Conservation (phyloP, 2,888 invertebrate species). For the Xanthia togata region DNA sequence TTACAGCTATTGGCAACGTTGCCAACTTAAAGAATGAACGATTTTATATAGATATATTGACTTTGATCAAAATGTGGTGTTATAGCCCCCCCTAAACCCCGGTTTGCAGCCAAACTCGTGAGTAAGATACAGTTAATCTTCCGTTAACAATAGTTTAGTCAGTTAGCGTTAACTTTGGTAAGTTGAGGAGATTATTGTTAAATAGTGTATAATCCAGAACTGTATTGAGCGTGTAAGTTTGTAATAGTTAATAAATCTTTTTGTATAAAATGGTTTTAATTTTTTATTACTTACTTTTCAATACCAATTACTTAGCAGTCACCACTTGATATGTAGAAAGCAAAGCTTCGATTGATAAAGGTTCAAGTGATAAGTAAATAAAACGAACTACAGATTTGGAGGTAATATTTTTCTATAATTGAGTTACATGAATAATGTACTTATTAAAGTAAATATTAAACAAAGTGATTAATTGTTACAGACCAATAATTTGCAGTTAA, state of each 20-base stretch:
- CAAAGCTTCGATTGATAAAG: neutral
- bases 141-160: constrained; percentile 28
- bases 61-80: constrained; percentile 14
- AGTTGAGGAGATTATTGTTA: constrained; percentile 64
- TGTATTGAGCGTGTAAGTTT: constrained; percentile 66
- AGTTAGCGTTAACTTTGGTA: constrained; percentile 14
- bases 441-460: neutral
- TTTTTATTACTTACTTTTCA: neutral
- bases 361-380: constrained; percentile 2
- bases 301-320: neutral
- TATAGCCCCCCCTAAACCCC: neutral
- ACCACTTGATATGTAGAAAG: too few species aligned
- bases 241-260: constrained; percentile 66
- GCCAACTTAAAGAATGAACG: too few species aligned
- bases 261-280: constrained; percentile 55
- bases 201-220: constrained; percentile 65
- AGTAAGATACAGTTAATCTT: constrained; percentile 40
- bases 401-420: constrained; percentile 17
- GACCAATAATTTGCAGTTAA: constrained; percentile 25
- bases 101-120: constrained; percentile 40
- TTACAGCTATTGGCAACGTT: too few species aligned
- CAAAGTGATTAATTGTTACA: neutral
- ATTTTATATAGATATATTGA: neutral
- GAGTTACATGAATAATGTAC: constrained; percentile 23
- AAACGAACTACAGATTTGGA: constrained; percentile 14